Conservation (phyloP, 2,113 vertebrate species). For the Brachypteracias leptosomus region DNA sequence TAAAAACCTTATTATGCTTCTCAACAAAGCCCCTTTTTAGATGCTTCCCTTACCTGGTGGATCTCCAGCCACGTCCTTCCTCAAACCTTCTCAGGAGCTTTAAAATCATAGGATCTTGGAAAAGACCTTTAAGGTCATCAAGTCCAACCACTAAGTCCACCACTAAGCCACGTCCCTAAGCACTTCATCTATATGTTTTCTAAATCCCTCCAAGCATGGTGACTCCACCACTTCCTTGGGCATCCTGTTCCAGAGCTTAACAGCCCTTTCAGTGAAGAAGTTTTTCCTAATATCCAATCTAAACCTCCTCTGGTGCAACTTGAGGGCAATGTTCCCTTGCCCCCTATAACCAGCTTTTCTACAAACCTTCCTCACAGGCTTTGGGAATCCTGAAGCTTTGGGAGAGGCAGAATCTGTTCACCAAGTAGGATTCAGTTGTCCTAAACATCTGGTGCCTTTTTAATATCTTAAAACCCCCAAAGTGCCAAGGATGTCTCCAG, state of each 20-base stretch:
- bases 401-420: background rate
- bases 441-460: background rate
- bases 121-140: too few species aligned
- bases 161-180: too few species aligned
- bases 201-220: too few species aligned
- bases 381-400: accelerated
- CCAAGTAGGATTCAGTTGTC: background rate
- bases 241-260: too few species aligned
- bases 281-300: too few species aligned
- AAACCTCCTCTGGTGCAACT: too few species aligned
- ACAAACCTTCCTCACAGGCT: background rate
- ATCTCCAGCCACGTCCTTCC: accelerated
- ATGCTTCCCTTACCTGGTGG: accelerated
- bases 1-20: background rate
- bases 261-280: too few species aligned
- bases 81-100: background rate
- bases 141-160: too few species aligned
- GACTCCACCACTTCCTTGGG: too few species aligned
- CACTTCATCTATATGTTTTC: too few species aligned
- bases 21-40: background rate
- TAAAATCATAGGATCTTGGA: background rate
- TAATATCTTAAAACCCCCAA: background rate
- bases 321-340: too few species aligned
- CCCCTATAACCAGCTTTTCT: background rate
- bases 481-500: accelerated